Conservation (phyloP, 2,888 invertebrate species). For the Melanostoma mellinum region DNA sequence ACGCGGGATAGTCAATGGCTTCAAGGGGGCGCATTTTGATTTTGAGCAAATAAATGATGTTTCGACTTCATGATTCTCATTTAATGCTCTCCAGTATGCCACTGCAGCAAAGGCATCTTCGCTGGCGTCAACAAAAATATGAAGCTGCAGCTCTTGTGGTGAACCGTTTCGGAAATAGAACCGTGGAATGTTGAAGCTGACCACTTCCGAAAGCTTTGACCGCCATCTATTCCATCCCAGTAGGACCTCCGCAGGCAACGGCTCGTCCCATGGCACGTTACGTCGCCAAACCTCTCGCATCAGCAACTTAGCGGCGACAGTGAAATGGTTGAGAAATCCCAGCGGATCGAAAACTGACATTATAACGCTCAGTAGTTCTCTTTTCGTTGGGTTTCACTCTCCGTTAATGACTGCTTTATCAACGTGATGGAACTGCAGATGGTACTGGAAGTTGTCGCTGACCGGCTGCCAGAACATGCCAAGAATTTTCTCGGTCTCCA, state of each 20-base stretch:
- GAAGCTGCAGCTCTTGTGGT: constrained; percentile 28
- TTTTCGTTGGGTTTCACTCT: constrained; percentile 9
- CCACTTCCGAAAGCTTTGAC: neutral
- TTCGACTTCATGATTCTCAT: constrained; percentile 36
- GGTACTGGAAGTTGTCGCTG: constrained; percentile 9
- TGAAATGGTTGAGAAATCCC: too few species aligned
- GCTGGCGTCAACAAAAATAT: neutral
- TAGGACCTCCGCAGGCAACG: constrained; percentile 8
- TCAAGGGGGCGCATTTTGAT: constrained; percentile 45
- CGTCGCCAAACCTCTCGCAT: too few species aligned
- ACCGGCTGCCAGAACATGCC: constrained; percentile 31
- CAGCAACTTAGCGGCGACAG: too few species aligned
- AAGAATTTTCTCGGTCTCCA: constrained; percentile 20
- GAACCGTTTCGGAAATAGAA: constrained; percentile 2
- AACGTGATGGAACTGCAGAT: too few species aligned
- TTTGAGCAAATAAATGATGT: constrained; percentile 61
- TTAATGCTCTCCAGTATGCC: constrained; percentile 51
- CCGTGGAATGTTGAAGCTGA: neutral
- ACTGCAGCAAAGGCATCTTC: constrained; percentile 60
- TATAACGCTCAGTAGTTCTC: constrained; percentile 6
- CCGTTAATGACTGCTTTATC: constrained; percentile 10
- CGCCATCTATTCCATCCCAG: constrained; percentile 1
- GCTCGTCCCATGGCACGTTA: constrained; percentile 20
- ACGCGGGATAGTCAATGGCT: constrained; percentile 27
- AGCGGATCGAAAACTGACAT: neutral